Base-by-base conservation (phyloP, 37 sponge, comb jelly and placozoan species). In the Aplysina aerophoba region DNA sequence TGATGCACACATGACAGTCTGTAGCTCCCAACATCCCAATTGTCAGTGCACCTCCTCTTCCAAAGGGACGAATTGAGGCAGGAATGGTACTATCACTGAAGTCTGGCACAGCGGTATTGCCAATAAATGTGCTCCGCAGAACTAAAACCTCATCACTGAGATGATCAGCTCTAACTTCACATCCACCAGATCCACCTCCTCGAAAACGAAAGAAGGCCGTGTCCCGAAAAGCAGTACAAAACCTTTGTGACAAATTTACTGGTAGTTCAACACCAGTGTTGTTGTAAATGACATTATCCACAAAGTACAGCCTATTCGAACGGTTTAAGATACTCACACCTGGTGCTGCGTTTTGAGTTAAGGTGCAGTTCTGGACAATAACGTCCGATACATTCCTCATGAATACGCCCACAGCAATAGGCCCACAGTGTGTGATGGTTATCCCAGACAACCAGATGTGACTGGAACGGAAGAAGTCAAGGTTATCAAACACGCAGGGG, bases 401-500 rank as follows among this genome's bases (percentile, higher is more conserved):
- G 34, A 69, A 69, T 1, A 69, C 35, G 13, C 71, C 71, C 28
- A 27, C 71, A 31, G 71, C 17, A 3, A 69, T 6, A 3, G 71
- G 34, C 13, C 71, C 71, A 6, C 71, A 69, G 28, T 69, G 33
- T 34, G 71, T 69, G 34, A 69, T 69, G 17, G 71, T 69, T 11
- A 69, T n/a, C 35, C 34, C 71, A 1, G 35, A 34, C 17, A 69
- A 34, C 33, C 27, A 69, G 34, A 30, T 30, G 34, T 31, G 19
- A 31, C 6, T 69, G 33, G 35, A 34, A 3, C 6, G 28, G 4
- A 4, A 30, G 28, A 69, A 34, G 1, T 69, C 71, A 31, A 69
- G 34, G 71, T 69, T 69, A 35, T 69, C 71, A 35, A 69, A 69
- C 19, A 31, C 34, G 30, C 71, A 69, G 28, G 71, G 71, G 4